Evolutionary conservation across 1,140 invertebrate species (phyloP), one percentile per base, ranked within the genome.

Genomic region (Drosophila pseudoananassae): DNA sequence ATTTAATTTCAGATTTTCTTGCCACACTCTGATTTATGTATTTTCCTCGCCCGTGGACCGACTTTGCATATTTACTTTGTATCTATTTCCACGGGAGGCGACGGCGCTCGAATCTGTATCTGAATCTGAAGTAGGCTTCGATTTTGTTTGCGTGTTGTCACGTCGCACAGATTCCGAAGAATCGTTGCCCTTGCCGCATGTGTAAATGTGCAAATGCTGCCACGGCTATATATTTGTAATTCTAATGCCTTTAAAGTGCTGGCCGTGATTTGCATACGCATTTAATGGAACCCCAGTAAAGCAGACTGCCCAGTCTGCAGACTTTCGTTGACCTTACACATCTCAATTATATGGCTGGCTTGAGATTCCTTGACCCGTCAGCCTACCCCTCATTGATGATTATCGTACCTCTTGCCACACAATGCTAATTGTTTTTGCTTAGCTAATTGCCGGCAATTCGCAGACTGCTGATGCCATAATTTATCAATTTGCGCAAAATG

Each of bases 21-120:
- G 27, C 63, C 51, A 63, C 40, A 54, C 63, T 38, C 81, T 88
- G 78, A 88, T 87, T 87, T 88, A 87, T 87, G 75, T 83, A 83
- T 88, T 78, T 82, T 63, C 43, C 38, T 17, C 53, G 71, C 49
- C 50, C 47, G 59, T 51, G 53, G 33, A 75, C 49, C 57, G 65
- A 71, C 68, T 81, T 71, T 76, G 76, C 83, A 78, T 87, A 87
- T 87, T 87, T 87, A 87, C 81, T 66, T 79, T 87, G 83, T 81
- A 87, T 88, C 82, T 78, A 82, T 82, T 82, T 58, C 60, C 46
- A 17, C 40, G 14, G 40, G 1, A 70, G 50, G 59, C 46, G 72
- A 29, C 20, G 1, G 45, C 10, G 49, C 20, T 6, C 14, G 29
- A 33, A 23, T 51, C 52, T 43, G 17, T 46, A 46, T 46, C 51